Evolutionary conservation across 2,113 vertebrate species (phyloP), one percentile per base, ranked within the genome.

Genomic region (Ptyas mucosa): DNA sequence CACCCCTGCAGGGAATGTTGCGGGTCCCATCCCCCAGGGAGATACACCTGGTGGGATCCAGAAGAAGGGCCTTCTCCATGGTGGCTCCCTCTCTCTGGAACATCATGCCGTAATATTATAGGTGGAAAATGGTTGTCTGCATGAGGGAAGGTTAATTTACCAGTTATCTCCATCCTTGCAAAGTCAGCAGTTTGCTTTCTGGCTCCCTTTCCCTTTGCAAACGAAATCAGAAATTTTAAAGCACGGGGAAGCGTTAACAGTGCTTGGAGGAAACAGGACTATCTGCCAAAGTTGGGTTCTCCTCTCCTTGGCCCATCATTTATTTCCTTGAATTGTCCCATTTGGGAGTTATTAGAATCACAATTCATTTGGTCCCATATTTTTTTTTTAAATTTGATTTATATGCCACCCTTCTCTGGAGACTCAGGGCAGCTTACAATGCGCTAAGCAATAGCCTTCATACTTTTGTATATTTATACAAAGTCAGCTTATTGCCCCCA

Each of bases 131-230:
- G 21, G n/a, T 89, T 96, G 93, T 20, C 89, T 94, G 23, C 95
- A 93, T 94, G 91, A 89, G 43, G 94, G 7, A 93, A 94, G 94
- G 87, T 94, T 90, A 95, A 95, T 95, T 95, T 5, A 93, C 39
- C 92, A 95, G 88, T 95, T 95, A 95, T 11, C 43, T 87, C 24
- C 14, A 46, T 49, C 34, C 95, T 90, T 95, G 85, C 75, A 95
- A 89, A 75, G 12, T 14, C 88, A 94, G 89, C 92, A 94, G 10
- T 52, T 88, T n/a, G 1, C 9, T 43, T 57, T 57, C 21, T 88
- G 21, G 14, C 9, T 61, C 51, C 91, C 92, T 2, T 29, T 54
- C 11, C 1, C 10, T 20, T 12, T 93, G 2, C n/a, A 18, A 61
- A 91, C 91, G 52, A 91, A 90, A 46, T 51, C 3, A 15, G 0